Percentiles rank a stretch among this genome's conserved stretches.
Conservation (phyloP, 2,888 invertebrate species). For the Allygus modestus region DNA sequence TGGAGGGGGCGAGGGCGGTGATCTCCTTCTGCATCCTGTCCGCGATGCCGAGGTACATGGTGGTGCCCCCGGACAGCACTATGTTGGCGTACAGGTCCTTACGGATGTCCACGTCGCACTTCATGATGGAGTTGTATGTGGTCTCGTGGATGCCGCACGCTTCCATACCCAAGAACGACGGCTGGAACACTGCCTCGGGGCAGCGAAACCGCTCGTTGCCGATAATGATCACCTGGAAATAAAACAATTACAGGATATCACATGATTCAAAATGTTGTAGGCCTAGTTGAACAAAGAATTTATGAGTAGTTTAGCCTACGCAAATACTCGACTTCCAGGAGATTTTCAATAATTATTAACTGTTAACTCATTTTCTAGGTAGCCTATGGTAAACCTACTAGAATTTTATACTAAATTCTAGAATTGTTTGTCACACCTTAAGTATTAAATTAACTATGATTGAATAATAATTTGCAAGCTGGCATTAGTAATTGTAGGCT, state of each 20-base stretch:
- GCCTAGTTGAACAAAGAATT: not conserved
- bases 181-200: constrained; percentile 97
- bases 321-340: too few relatives aligned
- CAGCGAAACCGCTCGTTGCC: constrained; percentile 97
- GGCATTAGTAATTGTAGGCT: too few relatives aligned
- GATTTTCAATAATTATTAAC: too few relatives aligned
- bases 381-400: too few relatives aligned
- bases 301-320: not conserved
- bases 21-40: constrained; percentile 96
- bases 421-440: too few relatives aligned
- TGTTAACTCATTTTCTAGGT: too few relatives aligned
- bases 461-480: too few relatives aligned
- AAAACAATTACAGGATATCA: too few relatives aligned
- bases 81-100: constrained; percentile 98
- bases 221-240: constrained; percentile 84
- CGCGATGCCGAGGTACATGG: constrained; percentile 97
- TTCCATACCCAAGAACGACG: constrained; percentile 92
- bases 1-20: constrained; percentile 92
- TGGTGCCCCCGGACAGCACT: constrained; percentile 95
- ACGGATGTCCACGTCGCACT: constrained; percentile 98
- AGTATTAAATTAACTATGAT: too few relatives aligned
- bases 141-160: constrained; percentile 93
- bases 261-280: too few relatives aligned
- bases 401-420: too few relatives aligned
- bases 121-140: constrained; percentile 98